These are phyloP conservation scores for Procavia capensis DNA, from an alignment of 2,113 vertebrate genomes.

Conservation along the genomic window DNA sequence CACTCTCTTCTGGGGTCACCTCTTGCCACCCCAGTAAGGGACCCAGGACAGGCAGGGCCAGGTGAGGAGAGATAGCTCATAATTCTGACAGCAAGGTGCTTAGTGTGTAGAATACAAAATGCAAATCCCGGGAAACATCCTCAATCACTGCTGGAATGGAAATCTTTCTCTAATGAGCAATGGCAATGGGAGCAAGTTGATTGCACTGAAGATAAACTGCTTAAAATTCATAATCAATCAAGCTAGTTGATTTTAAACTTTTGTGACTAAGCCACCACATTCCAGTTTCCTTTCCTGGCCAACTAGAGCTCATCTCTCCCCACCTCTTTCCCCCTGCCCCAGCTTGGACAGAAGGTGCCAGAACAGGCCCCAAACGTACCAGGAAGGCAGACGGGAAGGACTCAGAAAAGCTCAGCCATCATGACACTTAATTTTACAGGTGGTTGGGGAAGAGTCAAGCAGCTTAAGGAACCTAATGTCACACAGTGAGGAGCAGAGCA, in stretches of 20 bases:
- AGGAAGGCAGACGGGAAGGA: constrained; percentile 24
- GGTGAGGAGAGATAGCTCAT: constrained; percentile 80
- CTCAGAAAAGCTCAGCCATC: not conserved
- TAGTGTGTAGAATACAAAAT: constrained; percentile 89
- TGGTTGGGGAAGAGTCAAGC: not conserved
- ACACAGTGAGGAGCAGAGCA: not conserved
- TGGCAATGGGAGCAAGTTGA: constrained; percentile 89
- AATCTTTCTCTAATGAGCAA: constrained; percentile 91
- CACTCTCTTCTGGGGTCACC: constrained; percentile 86
- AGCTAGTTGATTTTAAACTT: constrained; percentile 92
- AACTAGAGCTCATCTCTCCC: constrained; percentile 82
- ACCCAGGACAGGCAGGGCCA: constrained; percentile 68
- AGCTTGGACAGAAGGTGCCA: constrained; percentile 82
- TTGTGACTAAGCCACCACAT: constrained; percentile 86
- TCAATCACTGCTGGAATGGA: constrained; percentile 91
- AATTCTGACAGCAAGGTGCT: constrained; percentile 88
- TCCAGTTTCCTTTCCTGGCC: constrained; percentile 86
- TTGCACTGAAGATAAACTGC: constrained; percentile 90
- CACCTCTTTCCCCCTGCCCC: constrained; percentile 63
- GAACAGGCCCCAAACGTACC: constrained; percentile 83
- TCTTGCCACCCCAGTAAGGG: constrained; percentile 71
- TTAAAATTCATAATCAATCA: constrained; percentile 93
- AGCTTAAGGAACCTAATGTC: not conserved
- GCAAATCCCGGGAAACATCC: constrained; percentile 88
- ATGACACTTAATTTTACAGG: not conserved